Conservation (phyloP, 2,888 invertebrate genomes). For the Scaptomyza tumidula region DNA sequence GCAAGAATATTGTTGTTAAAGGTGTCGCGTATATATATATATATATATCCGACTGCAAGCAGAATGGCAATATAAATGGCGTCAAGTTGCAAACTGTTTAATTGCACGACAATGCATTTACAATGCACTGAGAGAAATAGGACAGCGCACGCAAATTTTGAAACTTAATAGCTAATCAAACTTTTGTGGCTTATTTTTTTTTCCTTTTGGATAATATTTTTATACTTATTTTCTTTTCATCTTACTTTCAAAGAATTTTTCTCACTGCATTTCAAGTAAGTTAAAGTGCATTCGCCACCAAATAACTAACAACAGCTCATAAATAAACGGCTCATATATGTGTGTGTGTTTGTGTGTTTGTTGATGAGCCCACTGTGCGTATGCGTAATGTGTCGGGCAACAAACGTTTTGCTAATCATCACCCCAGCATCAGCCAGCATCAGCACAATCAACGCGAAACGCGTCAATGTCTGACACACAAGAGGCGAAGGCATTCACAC, state of each 20-base stretch:
- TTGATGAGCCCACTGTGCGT: slow-evolving; percentile 52
- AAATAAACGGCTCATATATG: no score
- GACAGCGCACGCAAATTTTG: neutral
- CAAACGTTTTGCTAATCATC: slow-evolving; percentile 56
- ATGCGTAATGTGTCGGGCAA: slow-evolving; percentile 55
- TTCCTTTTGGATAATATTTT: no score
- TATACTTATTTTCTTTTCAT: no score
- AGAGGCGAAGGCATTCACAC: slow-evolving; percentile 41
- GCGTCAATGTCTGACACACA: slow-evolving; percentile 60
- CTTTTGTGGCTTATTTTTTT: no score
- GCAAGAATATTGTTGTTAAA: neutral
- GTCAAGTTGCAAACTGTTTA: slow-evolving; percentile 64
- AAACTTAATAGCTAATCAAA: no score
- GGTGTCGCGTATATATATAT: slow-evolving; percentile 22
- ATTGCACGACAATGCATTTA: slow-evolving; percentile 74
- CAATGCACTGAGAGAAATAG: slow-evolving; percentile 21
- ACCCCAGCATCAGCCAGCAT: slow-evolving; percentile 23
- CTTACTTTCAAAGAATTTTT: neutral
- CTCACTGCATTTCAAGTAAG: neutral
- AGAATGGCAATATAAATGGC: slow-evolving; percentile 32
- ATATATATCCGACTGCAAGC: slow-evolving; percentile 21
- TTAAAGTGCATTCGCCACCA: slow-evolving; percentile 53
- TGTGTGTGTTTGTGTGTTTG: neutral
- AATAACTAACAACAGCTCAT: slow-evolving; percentile 42
- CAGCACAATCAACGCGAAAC: neutral